Percentiles rank a stretch among this genome's conserved stretches.
Conservation (phyloP, 2,113 vertebrate species). For the Mastomys natalensis region DNA sequence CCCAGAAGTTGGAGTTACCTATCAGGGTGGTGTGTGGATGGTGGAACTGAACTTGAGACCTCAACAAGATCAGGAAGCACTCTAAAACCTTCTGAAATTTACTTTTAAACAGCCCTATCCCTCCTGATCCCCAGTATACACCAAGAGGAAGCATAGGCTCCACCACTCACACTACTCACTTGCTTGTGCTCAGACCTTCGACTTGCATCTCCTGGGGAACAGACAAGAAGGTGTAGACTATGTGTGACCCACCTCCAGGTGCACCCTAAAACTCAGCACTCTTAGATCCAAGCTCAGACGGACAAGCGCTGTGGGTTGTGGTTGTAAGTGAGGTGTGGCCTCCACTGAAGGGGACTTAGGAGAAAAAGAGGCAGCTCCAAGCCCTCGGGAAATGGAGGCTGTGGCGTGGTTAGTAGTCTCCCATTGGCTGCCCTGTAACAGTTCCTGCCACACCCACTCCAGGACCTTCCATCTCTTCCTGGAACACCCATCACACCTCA, state of each 20-base stretch:
- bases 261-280: neutral
- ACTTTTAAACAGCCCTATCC: neutral
- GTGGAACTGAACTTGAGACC: neutral
- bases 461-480: neutral
- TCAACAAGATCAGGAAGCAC: neutral
- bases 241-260: neutral
- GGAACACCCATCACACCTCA: neutral
- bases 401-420: fast-evolving
- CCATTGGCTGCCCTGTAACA: fast-evolving
- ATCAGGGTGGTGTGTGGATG: too few species aligned
- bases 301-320: neutral
- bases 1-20: neutral
- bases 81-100: neutral
- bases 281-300: neutral
- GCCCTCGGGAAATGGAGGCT: neutral
- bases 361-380: neutral
- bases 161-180: too few species aligned
- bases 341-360: neutral
- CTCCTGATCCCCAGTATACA: too few species aligned
- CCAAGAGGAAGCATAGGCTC: neutral
- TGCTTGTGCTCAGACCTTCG: neutral
- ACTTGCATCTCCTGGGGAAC: neutral
- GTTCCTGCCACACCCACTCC: neutral
- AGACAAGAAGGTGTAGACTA: neutral
- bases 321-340: neutral